phyloP scores from a whole-genome alignment of 2,888 invertebrate genomes.

The Plagiodera versicolora region DNA sequence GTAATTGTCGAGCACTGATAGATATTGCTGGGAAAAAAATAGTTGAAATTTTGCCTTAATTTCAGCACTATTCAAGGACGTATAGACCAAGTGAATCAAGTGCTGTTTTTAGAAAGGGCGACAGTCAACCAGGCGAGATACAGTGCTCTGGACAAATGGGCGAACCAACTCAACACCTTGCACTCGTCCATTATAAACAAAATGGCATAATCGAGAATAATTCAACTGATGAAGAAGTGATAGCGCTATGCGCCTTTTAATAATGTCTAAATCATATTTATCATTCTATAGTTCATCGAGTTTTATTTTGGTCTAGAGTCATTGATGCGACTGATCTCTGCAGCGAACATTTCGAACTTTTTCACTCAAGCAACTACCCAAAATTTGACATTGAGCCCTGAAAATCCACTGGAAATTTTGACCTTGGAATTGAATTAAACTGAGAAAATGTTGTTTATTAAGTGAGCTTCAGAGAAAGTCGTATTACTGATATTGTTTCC shows the following conservation, averaged over 20 bases:
- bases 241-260: conserved; percentile 20
- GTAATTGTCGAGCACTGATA: neutral
- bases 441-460: too few species aligned
- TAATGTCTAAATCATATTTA: conserved; percentile 16
- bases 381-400: too few species aligned
- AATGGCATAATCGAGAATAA: conserved; percentile 61
- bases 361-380: too few species aligned
- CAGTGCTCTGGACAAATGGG: conserved; percentile 94
- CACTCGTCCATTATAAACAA: conserved; percentile 91
- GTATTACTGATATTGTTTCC: neutral
- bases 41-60: too few species aligned
- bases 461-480: neutral
- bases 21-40: too few species aligned
- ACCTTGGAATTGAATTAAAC: too few species aligned
- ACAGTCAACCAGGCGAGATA: conserved; percentile 85
- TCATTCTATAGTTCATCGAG: conserved; percentile 9
- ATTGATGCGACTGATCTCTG: neutral
- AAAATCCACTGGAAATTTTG: neutral
- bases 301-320: neutral
- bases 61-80: conserved; percentile 80
- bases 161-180: conserved; percentile 82
- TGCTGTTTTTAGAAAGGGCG: conserved; percentile 82
- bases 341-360: too few species aligned
- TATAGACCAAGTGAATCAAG: conserved; percentile 93
- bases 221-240: conserved; percentile 16